These are phyloP conservation scores for Abrostola tripartita DNA, from an alignment of 2,888 invertebrate genomes.

Conservation along the genomic window DNA sequence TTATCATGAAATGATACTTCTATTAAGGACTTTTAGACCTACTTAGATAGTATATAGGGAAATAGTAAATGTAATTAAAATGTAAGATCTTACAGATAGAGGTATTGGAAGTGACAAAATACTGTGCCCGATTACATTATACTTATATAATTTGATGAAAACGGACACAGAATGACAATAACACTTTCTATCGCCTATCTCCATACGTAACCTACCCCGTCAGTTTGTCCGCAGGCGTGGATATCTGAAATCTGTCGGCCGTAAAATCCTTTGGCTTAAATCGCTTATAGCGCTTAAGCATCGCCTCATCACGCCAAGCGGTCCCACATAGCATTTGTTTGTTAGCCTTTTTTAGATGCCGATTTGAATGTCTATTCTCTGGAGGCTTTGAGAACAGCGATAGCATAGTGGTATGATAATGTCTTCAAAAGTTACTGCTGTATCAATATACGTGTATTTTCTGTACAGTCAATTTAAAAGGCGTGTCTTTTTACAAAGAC, in stretches of 20 bases:
- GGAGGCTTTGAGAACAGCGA: constrained; percentile 12
- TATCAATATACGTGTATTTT: too few species aligned
- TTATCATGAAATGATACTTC: too few species aligned
- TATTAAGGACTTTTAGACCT: too few species aligned
- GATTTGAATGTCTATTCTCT: constrained; percentile 67
- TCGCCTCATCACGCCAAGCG: constrained; percentile 76
- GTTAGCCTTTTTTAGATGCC: constrained; percentile 68
- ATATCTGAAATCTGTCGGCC: constrained; percentile 82
- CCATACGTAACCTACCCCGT: constrained; percentile 65
- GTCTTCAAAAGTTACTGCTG: too few species aligned
- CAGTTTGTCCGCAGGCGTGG: constrained; percentile 80
- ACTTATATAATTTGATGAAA: not conserved
- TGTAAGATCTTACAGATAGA: too few species aligned
- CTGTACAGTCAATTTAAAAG: too few species aligned
- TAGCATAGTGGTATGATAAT: not conserved
- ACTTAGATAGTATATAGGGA: too few species aligned
- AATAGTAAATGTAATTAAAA: too few species aligned
- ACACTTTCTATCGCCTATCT: constrained; percentile 47
- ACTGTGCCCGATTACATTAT: too few species aligned
- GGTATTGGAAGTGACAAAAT: too few species aligned
- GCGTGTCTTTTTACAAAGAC: too few species aligned
- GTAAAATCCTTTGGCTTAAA: constrained; percentile 88
- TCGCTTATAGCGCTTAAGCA: constrained; percentile 83
- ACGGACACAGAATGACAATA: constrained; percentile 19
- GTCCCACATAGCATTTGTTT: constrained; percentile 68